phyloP scores from a whole-genome alignment of 1,140 invertebrate species.

The Pemphigus obesinymphae region DNA sequence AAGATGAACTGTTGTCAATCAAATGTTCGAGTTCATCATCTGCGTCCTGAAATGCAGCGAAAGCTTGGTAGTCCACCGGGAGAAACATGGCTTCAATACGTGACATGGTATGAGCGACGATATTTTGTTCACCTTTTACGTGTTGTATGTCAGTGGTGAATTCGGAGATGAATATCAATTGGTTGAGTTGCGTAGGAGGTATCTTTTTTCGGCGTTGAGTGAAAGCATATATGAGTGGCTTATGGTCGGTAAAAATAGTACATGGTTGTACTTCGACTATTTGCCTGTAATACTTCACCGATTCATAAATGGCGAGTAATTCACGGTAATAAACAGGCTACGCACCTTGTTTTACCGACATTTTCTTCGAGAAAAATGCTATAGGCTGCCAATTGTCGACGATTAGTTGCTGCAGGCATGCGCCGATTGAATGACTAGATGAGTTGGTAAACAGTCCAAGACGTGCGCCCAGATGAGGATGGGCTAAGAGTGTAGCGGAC shows the following conservation, averaged over 20 bases:
- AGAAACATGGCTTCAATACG: conserved; percentile 45
- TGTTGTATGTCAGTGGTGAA: conserved; percentile 50
- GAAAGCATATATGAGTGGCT: conserved; percentile 50
- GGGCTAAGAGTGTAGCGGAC: conserved; percentile 43
- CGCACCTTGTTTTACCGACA: conserved; percentile 45
- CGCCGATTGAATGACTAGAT: conserved; percentile 42
- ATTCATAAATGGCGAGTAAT: conserved; percentile 52
- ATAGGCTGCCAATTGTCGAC: conserved; percentile 37
- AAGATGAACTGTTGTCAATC: background rate
- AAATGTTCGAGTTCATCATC: background rate
- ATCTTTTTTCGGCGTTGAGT: conserved; percentile 47
- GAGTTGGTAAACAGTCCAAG: conserved; percentile 47
- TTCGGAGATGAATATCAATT: conserved; percentile 44
- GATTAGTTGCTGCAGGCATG: conserved; percentile 47
- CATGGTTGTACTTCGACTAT: conserved; percentile 51
- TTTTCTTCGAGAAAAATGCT: conserved; percentile 45
- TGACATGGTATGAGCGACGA: conserved; percentile 48
- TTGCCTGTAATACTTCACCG: conserved; percentile 46
- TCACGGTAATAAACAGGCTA: conserved; percentile 51
- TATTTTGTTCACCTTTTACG: conserved; percentile 48
- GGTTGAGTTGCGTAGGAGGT: conserved; percentile 44
- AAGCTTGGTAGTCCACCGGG: too few species aligned
- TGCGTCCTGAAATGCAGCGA: conserved; percentile 20
- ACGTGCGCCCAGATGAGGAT: conserved; percentile 24
- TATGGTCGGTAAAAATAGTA: too few species aligned